These are phyloP conservation scores for Eudemis profundana DNA, from an alignment of 2,888 invertebrate genomes.

Conservation along the genomic window DNA sequence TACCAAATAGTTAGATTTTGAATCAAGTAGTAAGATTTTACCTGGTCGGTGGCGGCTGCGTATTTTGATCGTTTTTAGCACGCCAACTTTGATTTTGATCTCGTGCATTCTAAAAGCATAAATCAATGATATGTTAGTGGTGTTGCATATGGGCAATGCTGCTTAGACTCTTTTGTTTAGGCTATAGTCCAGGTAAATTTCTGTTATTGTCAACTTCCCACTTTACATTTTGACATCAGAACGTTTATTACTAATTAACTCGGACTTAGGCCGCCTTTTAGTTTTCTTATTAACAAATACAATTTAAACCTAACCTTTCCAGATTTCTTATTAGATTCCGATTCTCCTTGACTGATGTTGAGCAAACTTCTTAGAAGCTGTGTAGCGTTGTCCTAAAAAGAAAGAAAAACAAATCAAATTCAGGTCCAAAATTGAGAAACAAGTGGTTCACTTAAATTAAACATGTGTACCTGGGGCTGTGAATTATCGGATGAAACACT, in stretches of 20 bases:
- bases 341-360: slow-evolving; percentile 72
- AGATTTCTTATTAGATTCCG: slow-evolving; percentile 59
- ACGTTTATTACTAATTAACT: too few species aligned
- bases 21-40: slow-evolving; percentile 43
- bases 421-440: too few species aligned
- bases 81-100: slow-evolving; percentile 64
- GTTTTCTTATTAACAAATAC: too few species aligned
- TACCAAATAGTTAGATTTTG: neutral
- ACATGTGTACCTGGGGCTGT: slow-evolving; percentile 51
- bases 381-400: slow-evolving; percentile 69
- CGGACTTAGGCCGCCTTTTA: too few species aligned
- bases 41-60: slow-evolving; percentile 51
- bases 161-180: too few species aligned
- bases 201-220: too few species aligned
- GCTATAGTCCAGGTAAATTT: too few species aligned
- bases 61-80: slow-evolving; percentile 49
- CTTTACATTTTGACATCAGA: too few species aligned
- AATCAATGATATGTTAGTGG: neutral
- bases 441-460: too few species aligned
- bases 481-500: slow-evolving; percentile 47
- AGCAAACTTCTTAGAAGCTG: slow-evolving; percentile 72
- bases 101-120: slow-evolving; percentile 48
- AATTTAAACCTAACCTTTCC: slow-evolving; percentile 60
- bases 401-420: neutral
- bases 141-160: too few species aligned